Base-by-base conservation (phyloP, 92 coral and sea anemone genomes). In the Ricordea florida region DNA sequence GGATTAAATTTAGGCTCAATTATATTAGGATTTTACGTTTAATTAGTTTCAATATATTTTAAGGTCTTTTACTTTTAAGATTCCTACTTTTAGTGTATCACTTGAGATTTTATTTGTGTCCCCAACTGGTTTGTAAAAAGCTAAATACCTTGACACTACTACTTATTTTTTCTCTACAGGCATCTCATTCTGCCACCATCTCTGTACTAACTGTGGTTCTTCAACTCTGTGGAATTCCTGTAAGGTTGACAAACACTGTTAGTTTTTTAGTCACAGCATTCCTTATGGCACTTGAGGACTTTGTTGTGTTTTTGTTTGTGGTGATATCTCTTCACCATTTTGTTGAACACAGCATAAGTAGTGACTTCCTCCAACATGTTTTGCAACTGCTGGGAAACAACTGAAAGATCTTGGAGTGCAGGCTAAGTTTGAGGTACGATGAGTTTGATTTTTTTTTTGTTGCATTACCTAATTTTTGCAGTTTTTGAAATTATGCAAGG, bases 221-320 rank as follows among this genome's bases (percentile, higher is more conserved):
- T 1, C 93, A 83, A 18, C 83, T 91, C 3, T 57, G 90, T 79
- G 93, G 97, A 8, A 73, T 91, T 44, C 84, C 93, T 1, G 56
- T 81, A 17, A 26, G 84, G 23, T 43, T 73, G 16, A 91, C 87
- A 15, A 51, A 74, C 14, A 30, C 50, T 52, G 36, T 91, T 11
- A 87, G 87, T 62, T 77, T 57, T 57, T 43, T 80, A 4, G 52
- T 88, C 10, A 55, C 87, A 24, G 85, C 89, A 23, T 29, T 83
- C 14, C 18, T 73, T 33, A 50, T 62, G 43, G 79, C 80, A 16
- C 17, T 83, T 26, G 56, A 46, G 58, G 97, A 91, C 79, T 61
- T 91, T 61, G 82, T 82, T 2, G 47, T 74, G 29, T 91, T 91
- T 52, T 45, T 91, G 14, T 87, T 91, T 75, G 69, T 69, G 5